phyloP scores from a whole-genome alignment of 2,113 vertebrate species.

The Dendrocopos noguchii region DNA sequence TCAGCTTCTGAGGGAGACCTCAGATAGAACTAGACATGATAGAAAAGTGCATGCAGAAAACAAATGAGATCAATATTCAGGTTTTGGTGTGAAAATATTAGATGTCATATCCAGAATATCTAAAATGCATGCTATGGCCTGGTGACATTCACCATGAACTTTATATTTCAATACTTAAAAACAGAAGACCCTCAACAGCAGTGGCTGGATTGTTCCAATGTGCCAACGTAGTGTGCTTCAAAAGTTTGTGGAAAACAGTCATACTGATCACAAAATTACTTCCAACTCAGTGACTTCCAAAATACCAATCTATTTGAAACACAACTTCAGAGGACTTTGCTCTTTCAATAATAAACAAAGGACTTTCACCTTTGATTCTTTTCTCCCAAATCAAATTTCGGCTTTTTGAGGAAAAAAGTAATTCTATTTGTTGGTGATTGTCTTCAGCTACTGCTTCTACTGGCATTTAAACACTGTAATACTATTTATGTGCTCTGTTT shows the following conservation, averaged over 20 bases:
- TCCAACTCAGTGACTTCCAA: not conserved
- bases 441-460: not conserved
- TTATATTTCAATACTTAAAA: not conserved
- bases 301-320: not conserved
- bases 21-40: not conserved
- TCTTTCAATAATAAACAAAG: not conserved
- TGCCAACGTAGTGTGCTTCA: not conserved
- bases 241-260: not conserved
- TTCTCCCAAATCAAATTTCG: accelerated
- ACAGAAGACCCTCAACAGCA: not conserved
- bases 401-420: not conserved
- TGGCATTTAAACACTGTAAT: not conserved
- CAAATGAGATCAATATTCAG: not conserved
- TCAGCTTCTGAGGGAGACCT: not conserved
- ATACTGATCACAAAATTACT: not conserved
- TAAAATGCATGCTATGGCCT: not conserved
- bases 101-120: not conserved
- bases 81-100: not conserved
- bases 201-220: not conserved
- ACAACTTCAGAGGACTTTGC: not conserved
- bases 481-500: not conserved
- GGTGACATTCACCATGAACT: not conserved
- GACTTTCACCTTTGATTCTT: not conserved
- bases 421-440: accelerated
- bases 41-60: not conserved